Evolutionary conservation across 2,888 invertebrate genomes (phyloP), one percentile per base, ranked within the genome.

Genomic region (Sturmia bella): DNA sequence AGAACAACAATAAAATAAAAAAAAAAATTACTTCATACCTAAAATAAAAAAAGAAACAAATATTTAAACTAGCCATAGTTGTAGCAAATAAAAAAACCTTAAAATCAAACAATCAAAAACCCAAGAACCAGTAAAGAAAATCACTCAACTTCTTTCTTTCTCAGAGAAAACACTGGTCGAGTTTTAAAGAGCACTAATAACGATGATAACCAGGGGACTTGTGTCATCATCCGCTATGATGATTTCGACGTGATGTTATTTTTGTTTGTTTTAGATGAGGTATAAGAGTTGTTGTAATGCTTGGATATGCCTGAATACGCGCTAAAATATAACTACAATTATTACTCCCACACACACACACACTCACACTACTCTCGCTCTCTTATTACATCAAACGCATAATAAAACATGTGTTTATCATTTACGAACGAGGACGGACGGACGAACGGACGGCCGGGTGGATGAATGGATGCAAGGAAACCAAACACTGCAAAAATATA

Each of bases 51-150:
- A 39, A 64, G 32, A 48, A 37, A 39, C 15, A 45, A 64, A 75
- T 54, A 76, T 57, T 37, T 56, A 72, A 69, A 74, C 72, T 72
- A 70, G 70, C 70, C 70, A 76, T 76, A 72, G 73, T 63, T 56
- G 50, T 68, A 78, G 59, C 32, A 6, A 32, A 32, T 50, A 24
- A 32, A 24, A 37, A 72, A 63, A 68, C 61, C 79, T 43, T 52
- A 75, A 63, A 54, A 39, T 64, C 43, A 41, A 68, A 57, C 50
- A 41, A 57, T 6, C 1, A 17, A 59, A 37, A 19, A 11, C 9
- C 13, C 11, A 43, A 13, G 43, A 15, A 21, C 1, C 45, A 57
- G 48, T 17, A 66, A 56, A 43, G 15, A 11, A 64, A 48, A 50
- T 59, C 32, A 68, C 56, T 57, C 17, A 17, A 57, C 37, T 27